Conservation (phyloP, 2,888 invertebrate genomes). For the Megaustenia siamemsis region DNA sequence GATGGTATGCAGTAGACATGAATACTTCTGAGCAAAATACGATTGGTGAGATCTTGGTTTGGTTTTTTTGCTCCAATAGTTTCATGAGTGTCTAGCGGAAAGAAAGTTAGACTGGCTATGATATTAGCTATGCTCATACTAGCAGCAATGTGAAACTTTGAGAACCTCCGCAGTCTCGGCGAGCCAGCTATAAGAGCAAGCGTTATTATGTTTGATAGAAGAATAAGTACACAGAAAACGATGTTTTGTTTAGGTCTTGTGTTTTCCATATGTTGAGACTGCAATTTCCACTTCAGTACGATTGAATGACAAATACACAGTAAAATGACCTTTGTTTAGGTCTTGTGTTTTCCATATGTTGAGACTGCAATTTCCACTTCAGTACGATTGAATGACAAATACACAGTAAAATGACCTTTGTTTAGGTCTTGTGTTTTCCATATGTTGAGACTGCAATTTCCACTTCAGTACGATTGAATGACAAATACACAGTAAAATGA, state of each 20-base stretch:
- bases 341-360: too few relatives aligned
- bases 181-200: neutral
- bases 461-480: too few relatives aligned
- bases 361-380: too few relatives aligned
- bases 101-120: neutral
- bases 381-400: too few relatives aligned
- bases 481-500: too few relatives aligned
- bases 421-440: too few relatives aligned
- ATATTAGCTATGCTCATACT: slow-evolving; percentile 23
- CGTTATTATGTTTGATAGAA: neutral
- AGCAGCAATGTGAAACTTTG: slow-evolving; percentile 12
- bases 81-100: slow-evolving; percentile 10
- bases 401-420: too few relatives aligned
- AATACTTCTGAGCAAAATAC: neutral
- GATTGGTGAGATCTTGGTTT: neutral
- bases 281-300: too few relatives aligned
- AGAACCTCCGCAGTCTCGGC: neutral
- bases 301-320: too few relatives aligned
- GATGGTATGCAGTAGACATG: slow-evolving; percentile 22
- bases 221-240: slow-evolving; percentile 6
- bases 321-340: too few relatives aligned
- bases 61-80: neutral
- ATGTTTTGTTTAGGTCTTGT: slow-evolving; percentile 28
- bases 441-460: too few relatives aligned
- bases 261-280: slow-evolving; percentile 18